Percentiles rank a stretch among this genome's conserved stretches.
Conservation (phyloP, 2,113 vertebrate genomes). For the Ovibos moschatus region DNA sequence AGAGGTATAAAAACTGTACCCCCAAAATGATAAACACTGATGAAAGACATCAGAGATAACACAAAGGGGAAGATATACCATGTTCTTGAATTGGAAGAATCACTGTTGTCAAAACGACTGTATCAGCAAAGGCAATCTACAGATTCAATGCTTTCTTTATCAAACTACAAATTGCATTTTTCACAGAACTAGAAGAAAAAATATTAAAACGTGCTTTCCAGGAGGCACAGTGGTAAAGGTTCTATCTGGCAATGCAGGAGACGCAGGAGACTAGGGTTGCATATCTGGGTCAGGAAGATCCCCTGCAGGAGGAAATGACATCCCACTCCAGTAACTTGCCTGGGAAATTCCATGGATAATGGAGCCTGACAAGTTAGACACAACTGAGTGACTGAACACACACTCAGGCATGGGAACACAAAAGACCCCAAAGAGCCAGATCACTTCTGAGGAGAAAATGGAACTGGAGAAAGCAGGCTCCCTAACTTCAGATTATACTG, state of each 20-base stretch:
- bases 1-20: not conserved
- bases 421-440: not conserved
- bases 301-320: not conserved
- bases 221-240: not conserved
- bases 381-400: not conserved
- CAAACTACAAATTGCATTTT: not conserved
- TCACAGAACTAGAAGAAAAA: not conserved
- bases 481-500: not conserved
- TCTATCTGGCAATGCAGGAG: not conserved
- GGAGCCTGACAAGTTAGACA: not conserved
- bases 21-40: not conserved
- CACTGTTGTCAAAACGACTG: not conserved
- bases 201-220: not conserved
- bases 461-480: not conserved
- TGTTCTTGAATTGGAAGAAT: not conserved
- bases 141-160: not conserved
- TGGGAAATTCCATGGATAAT: not conserved
- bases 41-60: not conserved
- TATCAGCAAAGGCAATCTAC: not conserved
- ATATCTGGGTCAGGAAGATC: not conserved
- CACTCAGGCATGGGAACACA: not conserved
- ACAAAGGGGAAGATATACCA: not conserved
- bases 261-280: accelerated
- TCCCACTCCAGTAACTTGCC: not conserved
- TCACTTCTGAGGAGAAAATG: not conserved